A percentile compares a stretch with the other conserved stretches of the same genome.
These are phyloP conservation scores for Centropyge bicolor DNA, from an alignment of 2,797 vertebrate genomes.

Conservation along the genomic window DNA sequence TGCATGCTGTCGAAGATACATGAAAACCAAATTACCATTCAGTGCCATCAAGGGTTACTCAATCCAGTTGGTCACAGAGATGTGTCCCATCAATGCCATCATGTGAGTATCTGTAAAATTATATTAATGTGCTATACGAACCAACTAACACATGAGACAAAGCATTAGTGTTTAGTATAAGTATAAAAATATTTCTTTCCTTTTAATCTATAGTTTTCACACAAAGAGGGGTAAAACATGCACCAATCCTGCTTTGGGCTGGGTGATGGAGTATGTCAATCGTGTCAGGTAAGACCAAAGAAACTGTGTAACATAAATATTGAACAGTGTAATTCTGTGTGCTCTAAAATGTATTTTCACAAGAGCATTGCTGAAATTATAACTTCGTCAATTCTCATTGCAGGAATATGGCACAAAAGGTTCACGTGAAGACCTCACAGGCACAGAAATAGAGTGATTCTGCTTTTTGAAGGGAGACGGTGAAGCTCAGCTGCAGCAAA, in stretches of 20 bases:
- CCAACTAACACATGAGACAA: background rate
- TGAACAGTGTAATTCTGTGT: background rate
- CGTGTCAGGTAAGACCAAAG: constrained; percentile 66
- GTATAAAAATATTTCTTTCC: background rate
- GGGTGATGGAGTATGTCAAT: constrained; percentile 74
- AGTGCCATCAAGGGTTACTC: constrained; percentile 57
- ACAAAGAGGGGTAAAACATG: constrained; percentile 64
- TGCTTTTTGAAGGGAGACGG: background rate
- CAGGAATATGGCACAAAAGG: constrained; percentile 64
- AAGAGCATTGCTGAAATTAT: background rate
- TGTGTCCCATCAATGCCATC: constrained; percentile 75
- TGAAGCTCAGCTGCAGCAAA: background rate
- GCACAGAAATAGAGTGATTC: background rate
- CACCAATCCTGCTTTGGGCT: constrained; percentile 63
- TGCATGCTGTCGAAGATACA: constrained; percentile 72
- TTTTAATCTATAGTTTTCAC: constrained; percentile 74
- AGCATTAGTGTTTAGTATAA: background rate
- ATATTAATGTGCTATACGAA: background rate
- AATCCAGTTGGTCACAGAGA: constrained; percentile 52
- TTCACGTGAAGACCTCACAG: constrained; percentile 44
- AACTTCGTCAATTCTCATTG: constrained; percentile 7
- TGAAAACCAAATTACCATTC: constrained; percentile 32
- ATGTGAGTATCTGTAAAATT: constrained; percentile 69
- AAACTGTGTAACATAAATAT: background rate
- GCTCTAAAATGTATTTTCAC: background rate